Base-by-base conservation (phyloP, 2,797 vertebrate genomes). In the Periparus ater region DNA sequence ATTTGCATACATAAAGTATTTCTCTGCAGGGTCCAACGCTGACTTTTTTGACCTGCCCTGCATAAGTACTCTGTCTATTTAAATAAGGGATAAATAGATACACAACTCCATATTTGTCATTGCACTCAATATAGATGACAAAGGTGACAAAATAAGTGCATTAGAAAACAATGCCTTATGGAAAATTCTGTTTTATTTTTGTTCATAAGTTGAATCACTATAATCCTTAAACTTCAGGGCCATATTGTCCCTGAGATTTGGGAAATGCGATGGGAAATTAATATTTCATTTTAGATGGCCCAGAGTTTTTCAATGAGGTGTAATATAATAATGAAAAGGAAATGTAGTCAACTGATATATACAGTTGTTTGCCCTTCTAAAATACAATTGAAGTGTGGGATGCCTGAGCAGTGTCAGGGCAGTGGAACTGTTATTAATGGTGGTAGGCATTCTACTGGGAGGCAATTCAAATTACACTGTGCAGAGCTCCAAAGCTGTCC, bases 101-200 rank as follows among this genome's bases (percentile, higher is more conserved):
- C 16, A 36, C 25, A 67, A 25, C 18, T 86, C 38, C 1, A 0
- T 63, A 60, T 79, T 89, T 94, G 58, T 85, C 78, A 88, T 85
- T 95, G 68, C 42, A 68, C 19, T 90, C 80, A 62, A 34, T 85
- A 79, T 67, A 93, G 79, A 89, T 83, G 84, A 87, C 85, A 90
- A 92, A 95, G n/a, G 58, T 90, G 54, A 92, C 74, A 76, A 88
- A 83, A 60, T 67, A 91, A 90, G 53, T 85, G 76, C 84, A 89
- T 78, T 83, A 89, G 14, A 53, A 85, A 96, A 91, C 34, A 87
- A 54, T 65, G 67, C 23, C 50, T 83, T 73, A 72, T 60, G 50
- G 38, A 90, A 67, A 92, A 74, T 96, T 92, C 47, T 10, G 63
- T 85, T 93, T 84, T 58, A 71, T 89, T 95, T 93, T 85, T 90